Percentiles rank a stretch among this genome's conserved stretches.
phyloP scores from a whole-genome alignment of 2,888 invertebrate genomes.

The Dasysyrphus tricinctus region DNA sequence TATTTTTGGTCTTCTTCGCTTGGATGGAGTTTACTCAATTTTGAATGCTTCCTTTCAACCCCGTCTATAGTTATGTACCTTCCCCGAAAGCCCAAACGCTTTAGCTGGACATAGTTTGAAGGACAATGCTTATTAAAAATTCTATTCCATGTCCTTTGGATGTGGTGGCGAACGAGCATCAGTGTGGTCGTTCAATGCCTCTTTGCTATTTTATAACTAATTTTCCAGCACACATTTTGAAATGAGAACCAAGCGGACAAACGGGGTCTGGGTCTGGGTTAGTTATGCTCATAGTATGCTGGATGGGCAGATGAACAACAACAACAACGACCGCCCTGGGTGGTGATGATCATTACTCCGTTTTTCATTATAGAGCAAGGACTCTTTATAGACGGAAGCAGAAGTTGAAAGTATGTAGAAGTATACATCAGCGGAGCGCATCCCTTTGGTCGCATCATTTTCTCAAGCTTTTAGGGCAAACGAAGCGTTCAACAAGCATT shows the following conservation, averaged over 20 bases:
- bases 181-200: constrained; percentile 48
- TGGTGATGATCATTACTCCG: constrained; percentile 46
- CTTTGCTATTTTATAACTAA: constrained; percentile 64
- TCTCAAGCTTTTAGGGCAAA: constrained; percentile 30
- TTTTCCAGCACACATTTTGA: constrained; percentile 39
- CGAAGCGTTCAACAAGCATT: constrained; percentile 61
- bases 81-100: constrained; percentile 2
- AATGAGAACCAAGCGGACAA: background rate
- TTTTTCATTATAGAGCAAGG: constrained; percentile 47
- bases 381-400: constrained; percentile 12
- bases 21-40: constrained; percentile 66
- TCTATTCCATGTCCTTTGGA: constrained; percentile 56
- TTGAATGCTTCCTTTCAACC: constrained; percentile 39
- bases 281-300: background rate
- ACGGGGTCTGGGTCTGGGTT: background rate
- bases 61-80: background rate
- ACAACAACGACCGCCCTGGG: constrained; percentile 3
- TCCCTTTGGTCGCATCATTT: constrained; percentile 45
- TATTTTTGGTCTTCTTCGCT: constrained; percentile 45
- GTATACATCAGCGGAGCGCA: constrained; percentile 30
- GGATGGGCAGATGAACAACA: background rate
- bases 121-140: constrained; percentile 69
- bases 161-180: constrained; percentile 9
- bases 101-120: constrained; percentile 39
- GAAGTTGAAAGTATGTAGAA: background rate